phyloP scores from a whole-genome alignment of 2,113 vertebrate genomes.

The Microcebus griseorufus region DNA sequence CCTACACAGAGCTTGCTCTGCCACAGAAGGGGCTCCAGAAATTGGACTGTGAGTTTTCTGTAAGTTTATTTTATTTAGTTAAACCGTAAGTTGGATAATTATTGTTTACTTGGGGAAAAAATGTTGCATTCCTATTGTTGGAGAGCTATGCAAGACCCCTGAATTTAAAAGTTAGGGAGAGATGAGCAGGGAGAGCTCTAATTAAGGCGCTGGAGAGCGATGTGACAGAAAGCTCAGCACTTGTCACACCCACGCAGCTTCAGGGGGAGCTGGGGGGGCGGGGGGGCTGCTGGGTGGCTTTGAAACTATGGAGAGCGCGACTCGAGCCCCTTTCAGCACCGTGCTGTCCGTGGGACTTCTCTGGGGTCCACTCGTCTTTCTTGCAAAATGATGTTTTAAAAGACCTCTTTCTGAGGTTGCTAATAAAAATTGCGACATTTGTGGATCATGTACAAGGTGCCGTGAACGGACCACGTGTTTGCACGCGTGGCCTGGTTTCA shows the following conservation, averaged over 20 bases:
- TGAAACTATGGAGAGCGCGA: background rate
- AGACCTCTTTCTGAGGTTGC: background rate
- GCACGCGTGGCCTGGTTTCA: background rate
- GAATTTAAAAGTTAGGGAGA: background rate
- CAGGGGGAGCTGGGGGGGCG: too few species aligned
- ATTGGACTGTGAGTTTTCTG: background rate
- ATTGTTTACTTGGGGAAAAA: background rate
- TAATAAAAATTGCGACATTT: background rate
- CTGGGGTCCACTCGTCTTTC: background rate
- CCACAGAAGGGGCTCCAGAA: background rate
- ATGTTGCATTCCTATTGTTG: background rate
- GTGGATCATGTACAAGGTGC: background rate
- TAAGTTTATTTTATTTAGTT: background rate
- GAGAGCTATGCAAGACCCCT: background rate
- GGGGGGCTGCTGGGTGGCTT: background rate
- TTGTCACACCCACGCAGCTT: background rate
- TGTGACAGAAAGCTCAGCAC: background rate
- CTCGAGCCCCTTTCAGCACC: background rate
- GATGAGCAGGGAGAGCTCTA: background rate
- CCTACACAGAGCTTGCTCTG: fast-evolving
- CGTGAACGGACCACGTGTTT: fast-evolving
- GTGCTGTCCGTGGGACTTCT: background rate
- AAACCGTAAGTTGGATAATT: conserved; percentile 21
- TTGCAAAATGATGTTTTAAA: background rate
- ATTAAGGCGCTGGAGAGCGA: background rate